Conservation (phyloP, 30 jellyfish, hydroid and myxozoan genomes). For the Pseudorhiza aurosa region DNA sequence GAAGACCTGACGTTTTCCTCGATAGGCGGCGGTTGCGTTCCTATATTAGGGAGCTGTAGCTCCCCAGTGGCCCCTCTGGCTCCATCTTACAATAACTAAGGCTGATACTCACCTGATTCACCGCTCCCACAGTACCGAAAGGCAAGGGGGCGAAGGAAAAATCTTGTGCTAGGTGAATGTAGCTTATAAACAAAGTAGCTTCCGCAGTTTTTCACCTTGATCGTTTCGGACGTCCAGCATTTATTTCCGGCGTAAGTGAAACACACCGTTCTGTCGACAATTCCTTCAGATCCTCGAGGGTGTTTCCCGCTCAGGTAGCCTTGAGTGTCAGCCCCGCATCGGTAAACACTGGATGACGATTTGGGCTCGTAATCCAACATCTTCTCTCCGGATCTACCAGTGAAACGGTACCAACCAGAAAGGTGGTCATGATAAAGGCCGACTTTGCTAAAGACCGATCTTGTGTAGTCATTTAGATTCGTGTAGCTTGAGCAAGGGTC, state of each 20-base stretch:
- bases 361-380: constrained; percentile 7
- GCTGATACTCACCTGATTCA: neutral
- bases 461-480: neutral
- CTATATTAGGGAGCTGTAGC: too few relatives aligned
- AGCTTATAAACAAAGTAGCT: neutral
- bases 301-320: constrained; percentile 3
- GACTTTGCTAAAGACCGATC: neutral
- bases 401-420: constrained; percentile 16
- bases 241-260: neutral
- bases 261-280: neutral
- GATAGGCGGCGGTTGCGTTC: too few relatives aligned
- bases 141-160: neutral
- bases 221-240: neutral
- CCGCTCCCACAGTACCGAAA: neutral
- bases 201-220: neutral
- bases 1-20: too few relatives aligned
- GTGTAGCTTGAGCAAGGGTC: neutral
- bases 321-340: neutral
- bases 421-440: neutral
- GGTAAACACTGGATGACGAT: neutral
- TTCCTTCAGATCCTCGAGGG: constrained; percentile 10
- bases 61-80: neutral
- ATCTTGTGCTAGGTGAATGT: neutral
- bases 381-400: neutral
- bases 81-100: neutral